Base-by-base conservation (phyloP, 2,797 vertebrate genomes). In the Pantherophis alleghaniensis region DNA sequence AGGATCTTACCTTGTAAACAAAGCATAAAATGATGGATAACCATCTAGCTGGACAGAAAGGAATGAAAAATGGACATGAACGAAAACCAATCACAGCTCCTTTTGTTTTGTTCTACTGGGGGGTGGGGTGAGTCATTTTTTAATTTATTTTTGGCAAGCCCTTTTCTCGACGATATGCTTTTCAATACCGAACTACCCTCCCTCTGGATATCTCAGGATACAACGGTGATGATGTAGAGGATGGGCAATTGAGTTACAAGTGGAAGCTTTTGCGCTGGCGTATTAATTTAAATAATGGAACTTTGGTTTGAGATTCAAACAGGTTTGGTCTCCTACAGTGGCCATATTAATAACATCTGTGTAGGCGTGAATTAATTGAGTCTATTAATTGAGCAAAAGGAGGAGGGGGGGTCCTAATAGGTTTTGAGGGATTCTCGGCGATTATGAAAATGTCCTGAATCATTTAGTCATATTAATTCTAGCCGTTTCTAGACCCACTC, bases 351-450 rank as follows among this genome's bases (percentile, higher is more conserved):
- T 83, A 47, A 24, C 79, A 24, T 83, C 79, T 47, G 22, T 24
- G 79, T 12, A 24, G 79, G 24, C 20, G 4, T 24, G 42, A 83
- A 83, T 83, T 83, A 83, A 83, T 83, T 24, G 79, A 83, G 10
- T 47, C 79, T 47, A 83, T 47, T 83, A 47, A 83, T 47, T 83
- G 79, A 47, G 22, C 22, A 47, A 83, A 83, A 83, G 20, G 79
- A 22, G 69, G 32, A 18, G 1, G 32, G 32, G 32, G 32, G 37
- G 37, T 83, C 20, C 37, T 83, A 83, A 83, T 83, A 83, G 37
- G 79, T 47, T 37, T 37, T 74, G 14, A 28, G 69, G 86, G 69
- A 9, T 0, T 0, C 9, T 18, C 0, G 0, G 26, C 66, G 32
- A 86, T 55, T 94, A 69, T 90, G 91, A 53, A 89, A 37, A 5